Conservation (phyloP, 2,113 vertebrate species). For the Semicossyphus pulcher region DNA sequence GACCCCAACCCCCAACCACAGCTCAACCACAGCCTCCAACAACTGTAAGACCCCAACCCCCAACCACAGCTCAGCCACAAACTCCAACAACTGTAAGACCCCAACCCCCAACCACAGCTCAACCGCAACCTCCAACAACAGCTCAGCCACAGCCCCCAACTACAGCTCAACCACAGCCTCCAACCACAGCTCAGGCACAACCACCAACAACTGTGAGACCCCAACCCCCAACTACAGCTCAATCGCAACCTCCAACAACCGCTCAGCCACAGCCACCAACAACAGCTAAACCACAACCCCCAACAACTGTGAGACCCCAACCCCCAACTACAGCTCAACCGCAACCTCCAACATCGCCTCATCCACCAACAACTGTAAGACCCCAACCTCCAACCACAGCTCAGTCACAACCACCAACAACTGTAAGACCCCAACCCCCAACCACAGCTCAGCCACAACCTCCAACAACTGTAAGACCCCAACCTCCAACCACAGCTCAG, state of each 20-base stretch:
- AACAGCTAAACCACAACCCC: neutral
- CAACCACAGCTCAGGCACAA: neutral
- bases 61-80: neutral
- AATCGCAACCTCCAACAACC: neutral
- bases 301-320: neutral
- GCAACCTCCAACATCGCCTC: neutral
- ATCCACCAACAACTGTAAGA: neutral
- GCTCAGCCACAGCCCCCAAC: neutral
- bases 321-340: neutral
- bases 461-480: no score
- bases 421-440: neutral
- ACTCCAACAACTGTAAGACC: neutral
- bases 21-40: conserved; percentile 1
- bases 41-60: neutral
- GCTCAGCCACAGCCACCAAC: neutral
- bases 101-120: neutral
- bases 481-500: no score
- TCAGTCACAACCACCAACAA: neutral
- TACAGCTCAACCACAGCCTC: neutral
- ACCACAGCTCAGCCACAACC: neutral
- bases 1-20: neutral
- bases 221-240: neutral
- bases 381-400: neutral
- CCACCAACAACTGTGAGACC: neutral
- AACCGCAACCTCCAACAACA: neutral